These are phyloP conservation scores for Gallinago media DNA, from an alignment of 2,113 vertebrate species.

Conservation along the genomic window DNA sequence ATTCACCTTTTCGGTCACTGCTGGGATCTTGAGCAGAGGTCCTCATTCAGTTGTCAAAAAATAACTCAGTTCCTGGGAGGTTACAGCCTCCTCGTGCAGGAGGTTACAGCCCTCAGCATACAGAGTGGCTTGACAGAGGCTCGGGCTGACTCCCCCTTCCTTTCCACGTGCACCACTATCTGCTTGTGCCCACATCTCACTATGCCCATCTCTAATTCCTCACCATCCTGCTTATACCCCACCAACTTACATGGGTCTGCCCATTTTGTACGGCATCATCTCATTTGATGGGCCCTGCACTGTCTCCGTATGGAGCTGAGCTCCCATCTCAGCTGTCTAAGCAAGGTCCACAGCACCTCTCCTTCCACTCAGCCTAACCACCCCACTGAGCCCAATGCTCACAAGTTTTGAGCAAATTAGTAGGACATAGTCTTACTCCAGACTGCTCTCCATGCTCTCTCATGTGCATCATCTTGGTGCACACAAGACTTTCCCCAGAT, in stretches of 20 bases:
- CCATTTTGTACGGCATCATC: not conserved
- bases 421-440: not conserved
- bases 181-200: not conserved
- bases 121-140: not conserved
- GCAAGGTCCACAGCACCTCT: not conserved
- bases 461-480: not conserved
- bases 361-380: not conserved
- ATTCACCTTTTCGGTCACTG: not conserved
- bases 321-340: not conserved
- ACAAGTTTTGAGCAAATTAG: not conserved
- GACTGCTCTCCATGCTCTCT: not conserved
- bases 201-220: not conserved
- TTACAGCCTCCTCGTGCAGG: not conserved
- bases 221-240: not conserved
- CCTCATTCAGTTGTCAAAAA: not conserved
- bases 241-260: not conserved
- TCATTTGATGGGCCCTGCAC: rapidly evolving
- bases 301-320: rapidly evolving
- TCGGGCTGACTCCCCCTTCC: not conserved
- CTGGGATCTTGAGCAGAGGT: not conserved
- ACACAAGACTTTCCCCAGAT: not conserved
- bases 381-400: not conserved
- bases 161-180: not conserved
- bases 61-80: not conserved
- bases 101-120: too few species aligned